These are phyloP conservation scores for Amphimedon queenslandica DNA, from an alignment of 37 sponge, comb jelly and placozoan species.

Conservation along the genomic window DNA sequence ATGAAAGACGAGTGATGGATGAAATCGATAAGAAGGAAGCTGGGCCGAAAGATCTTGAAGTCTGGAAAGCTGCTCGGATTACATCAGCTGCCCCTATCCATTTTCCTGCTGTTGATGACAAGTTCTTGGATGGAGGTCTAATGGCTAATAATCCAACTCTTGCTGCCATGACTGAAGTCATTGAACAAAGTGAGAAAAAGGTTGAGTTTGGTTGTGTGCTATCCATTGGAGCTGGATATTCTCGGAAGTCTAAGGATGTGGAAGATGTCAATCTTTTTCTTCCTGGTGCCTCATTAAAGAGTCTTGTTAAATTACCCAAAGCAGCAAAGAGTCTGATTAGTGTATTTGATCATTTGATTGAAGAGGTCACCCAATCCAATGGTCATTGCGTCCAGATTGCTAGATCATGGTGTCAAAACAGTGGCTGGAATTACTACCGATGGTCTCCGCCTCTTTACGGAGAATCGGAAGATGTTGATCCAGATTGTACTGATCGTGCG, in stretches of 20 bases:
- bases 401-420: too few relatives aligned
- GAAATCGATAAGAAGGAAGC: conserved; percentile 28
- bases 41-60: conserved; percentile 30
- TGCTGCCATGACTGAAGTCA: conserved; percentile 52
- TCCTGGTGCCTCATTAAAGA: too few relatives aligned
- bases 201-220: too few relatives aligned
- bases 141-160: conserved; percentile 74
- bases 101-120: conserved; percentile 37
- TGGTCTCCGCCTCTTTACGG: conserved; percentile 22
- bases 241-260: too few relatives aligned
- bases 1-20: conserved; percentile 36
- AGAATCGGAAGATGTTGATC: conserved; percentile 24
- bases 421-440: conserved; percentile 31
- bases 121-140: conserved; percentile 60
- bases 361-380: too few relatives aligned
- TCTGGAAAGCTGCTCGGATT: conserved; percentile 50
- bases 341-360: too few relatives aligned
- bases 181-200: too few relatives aligned
- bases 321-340: too few relatives aligned
- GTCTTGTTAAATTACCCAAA: not conserved
- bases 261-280: too few relatives aligned
- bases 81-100: conserved; percentile 61
- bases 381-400: too few relatives aligned
- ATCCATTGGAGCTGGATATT: too few relatives aligned
- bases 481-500: conserved; percentile 3